These are phyloP conservation scores for Penaeus vannamei DNA, from an alignment of 1,140 invertebrate species.

Conservation along the genomic window DNA sequence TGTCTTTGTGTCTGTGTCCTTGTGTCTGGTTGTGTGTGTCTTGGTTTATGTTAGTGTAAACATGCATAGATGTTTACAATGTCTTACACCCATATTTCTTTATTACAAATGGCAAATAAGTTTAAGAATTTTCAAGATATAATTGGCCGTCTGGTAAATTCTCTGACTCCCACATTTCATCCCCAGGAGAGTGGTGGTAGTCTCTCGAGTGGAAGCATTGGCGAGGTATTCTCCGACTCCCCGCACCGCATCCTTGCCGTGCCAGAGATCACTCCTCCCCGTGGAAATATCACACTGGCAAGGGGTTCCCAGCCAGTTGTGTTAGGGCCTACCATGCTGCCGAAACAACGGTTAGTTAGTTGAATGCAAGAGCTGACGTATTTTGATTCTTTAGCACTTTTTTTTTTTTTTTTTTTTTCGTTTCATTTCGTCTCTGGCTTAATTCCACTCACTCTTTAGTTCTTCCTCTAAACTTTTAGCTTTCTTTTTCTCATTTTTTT, in stretches of 20 bases:
- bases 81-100: too few relatives aligned
- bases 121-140: too few relatives aligned
- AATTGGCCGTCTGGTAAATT: neutral
- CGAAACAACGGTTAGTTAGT: slow-evolving; percentile 26
- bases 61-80: too few relatives aligned
- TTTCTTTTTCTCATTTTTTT: neutral
- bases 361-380: too few relatives aligned
- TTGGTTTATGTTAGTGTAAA: too few relatives aligned
- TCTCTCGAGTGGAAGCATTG: slow-evolving; percentile 49
- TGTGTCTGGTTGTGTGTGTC: too few relatives aligned
- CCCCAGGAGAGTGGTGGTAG: slow-evolving; percentile 48
- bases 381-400: neutral
- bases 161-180: neutral
- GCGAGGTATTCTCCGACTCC: slow-evolving; percentile 34
- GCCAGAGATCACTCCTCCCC: slow-evolving; percentile 40
- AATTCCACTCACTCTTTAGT: too few relatives aligned
- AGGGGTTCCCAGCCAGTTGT: slow-evolving; percentile 1
- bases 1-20: too few relatives aligned
- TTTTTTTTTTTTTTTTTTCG: too few relatives aligned
- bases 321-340: slow-evolving; percentile 29
- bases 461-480: too few relatives aligned
- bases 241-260: slow-evolving; percentile 19
- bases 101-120: too few relatives aligned
- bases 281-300: slow-evolving; percentile 30
- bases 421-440: too few relatives aligned